These are phyloP conservation scores for Nymphalis c-album DNA, from an alignment of 2,888 invertebrate genomes.

Conservation along the genomic window DNA sequence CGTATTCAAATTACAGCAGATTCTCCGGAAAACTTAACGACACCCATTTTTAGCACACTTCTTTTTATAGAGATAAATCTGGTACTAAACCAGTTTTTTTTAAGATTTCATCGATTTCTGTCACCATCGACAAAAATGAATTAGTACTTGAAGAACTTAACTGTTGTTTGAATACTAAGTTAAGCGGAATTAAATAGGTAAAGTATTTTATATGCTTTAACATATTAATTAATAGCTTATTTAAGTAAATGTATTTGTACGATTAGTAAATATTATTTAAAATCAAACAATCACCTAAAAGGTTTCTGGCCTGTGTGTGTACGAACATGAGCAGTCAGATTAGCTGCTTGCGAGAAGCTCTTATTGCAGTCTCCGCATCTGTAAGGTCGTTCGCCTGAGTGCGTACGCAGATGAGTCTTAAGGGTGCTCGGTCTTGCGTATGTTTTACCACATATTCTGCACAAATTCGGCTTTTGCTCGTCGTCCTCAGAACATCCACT, in stretches of 20 bases:
- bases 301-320: slow-evolving; percentile 99
- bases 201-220: no score
- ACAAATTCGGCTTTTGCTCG: slow-evolving; percentile 92
- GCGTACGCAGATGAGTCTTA: slow-evolving; percentile 97
- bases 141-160: no score
- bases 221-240: no score
- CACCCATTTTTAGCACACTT: no score
- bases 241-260: not conserved
- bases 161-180: no score
- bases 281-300: slow-evolving; percentile 79
- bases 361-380: slow-evolving; percentile 96
- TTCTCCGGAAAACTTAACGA: no score
- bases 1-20: no score
- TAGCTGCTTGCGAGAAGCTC: slow-evolving; percentile 98
- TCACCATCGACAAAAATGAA: no score
- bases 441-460: slow-evolving; percentile 97
- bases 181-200: no score
- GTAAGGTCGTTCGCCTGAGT: slow-evolving; percentile 96
- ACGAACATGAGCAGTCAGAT: slow-evolving; percentile 97
- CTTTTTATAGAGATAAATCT: no score
- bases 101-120: no score
- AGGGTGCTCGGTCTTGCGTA: slow-evolving; percentile 98
- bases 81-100: no score
- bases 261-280: not conserved
- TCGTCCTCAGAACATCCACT: slow-evolving; percentile 86